Percentiles rank a stretch among this genome's conserved stretches.
Evolutionary conservation across 2,113 vertebrate species (phyloP).

Genomic region (Uropsilus gracilis): DNA sequence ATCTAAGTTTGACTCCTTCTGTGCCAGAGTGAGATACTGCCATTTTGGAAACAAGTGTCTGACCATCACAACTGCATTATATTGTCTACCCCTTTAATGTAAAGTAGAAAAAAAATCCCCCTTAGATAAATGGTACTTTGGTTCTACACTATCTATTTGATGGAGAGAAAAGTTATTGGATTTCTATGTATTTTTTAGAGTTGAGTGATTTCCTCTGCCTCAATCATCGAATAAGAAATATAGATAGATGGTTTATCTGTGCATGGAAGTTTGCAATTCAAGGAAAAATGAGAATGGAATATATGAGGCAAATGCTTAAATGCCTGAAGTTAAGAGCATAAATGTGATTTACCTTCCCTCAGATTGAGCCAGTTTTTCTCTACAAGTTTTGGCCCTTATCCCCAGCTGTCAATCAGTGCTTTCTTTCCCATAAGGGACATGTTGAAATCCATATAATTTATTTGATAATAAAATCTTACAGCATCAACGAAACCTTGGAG

Average conservation of each 20-base stretch:
- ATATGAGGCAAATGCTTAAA: neutral
- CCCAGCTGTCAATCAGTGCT: neutral
- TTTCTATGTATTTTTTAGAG: neutral
- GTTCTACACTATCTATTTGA: neutral
- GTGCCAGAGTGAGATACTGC: too few species aligned
- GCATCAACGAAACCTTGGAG: too few species aligned
- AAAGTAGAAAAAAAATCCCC: neutral
- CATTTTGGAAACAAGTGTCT: neutral
- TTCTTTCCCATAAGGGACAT: neutral
- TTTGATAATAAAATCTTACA: too few species aligned
- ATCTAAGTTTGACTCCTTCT: neutral
- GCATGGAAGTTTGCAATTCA: neutral
- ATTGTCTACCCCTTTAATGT: neutral
- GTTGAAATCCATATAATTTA: neutral
- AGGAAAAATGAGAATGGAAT: neutral
- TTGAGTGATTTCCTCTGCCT: neutral
- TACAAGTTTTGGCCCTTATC: neutral
- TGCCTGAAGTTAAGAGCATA: neutral
- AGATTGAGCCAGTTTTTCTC: neutral
- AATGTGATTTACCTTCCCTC: neutral
- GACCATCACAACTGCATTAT: neutral
- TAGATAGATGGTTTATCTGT: neutral
- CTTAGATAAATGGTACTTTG: neutral
- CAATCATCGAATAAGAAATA: neutral
- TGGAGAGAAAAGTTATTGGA: neutral